Base-by-base conservation (phyloP, 2,797 vertebrate genomes). In the Ctenopoma kingsleyae region DNA sequence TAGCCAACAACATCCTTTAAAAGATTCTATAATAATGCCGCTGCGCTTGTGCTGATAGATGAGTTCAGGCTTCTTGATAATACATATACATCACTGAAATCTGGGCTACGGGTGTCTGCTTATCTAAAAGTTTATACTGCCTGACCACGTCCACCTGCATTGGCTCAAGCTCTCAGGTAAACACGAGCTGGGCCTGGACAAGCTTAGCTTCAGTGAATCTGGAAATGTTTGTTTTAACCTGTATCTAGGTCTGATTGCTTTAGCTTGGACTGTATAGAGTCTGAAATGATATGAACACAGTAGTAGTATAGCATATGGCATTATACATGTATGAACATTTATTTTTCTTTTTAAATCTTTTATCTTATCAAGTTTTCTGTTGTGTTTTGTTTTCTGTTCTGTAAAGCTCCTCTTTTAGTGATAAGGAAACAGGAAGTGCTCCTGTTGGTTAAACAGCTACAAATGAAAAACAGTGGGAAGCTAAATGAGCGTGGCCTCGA, bases 121-220 rank as follows among this genome's bases (percentile, higher is more conserved):
- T 64, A 36, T 61, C 73, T 56, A 22, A 38, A 74, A 46, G 67
- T 82, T 70, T 52, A 79, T 57, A 56, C 30, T 67, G 23, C 52
- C 66, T 55, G 64, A 80, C 55, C 71, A 83, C 40, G 50, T 84
- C 74, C 62, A 86, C 76, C 78, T 84, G 66, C 35, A 35, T 49
- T 40, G 64, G 76, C 67, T 74, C 71, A 73, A 75, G 74, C 68
- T 36, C 44, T 71, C 54, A 67, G 60, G 78, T 82, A 79, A 82
- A 87, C 67, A 83, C 53, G 57, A 73, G 77, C 48, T 22, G 56
- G 65, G 62, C 46, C 67, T 76, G 73, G 43, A 73, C 41, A 30
- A 23, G 47, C 49, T 75, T 61, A 46, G 64, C 53, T 54, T 55
- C 30, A 62, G 35, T 49, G 55, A 49, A 35, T 61, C 53, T 64